phyloP scores from a whole-genome alignment of 2,113 vertebrate species.

The Oryzias melastigma region DNA sequence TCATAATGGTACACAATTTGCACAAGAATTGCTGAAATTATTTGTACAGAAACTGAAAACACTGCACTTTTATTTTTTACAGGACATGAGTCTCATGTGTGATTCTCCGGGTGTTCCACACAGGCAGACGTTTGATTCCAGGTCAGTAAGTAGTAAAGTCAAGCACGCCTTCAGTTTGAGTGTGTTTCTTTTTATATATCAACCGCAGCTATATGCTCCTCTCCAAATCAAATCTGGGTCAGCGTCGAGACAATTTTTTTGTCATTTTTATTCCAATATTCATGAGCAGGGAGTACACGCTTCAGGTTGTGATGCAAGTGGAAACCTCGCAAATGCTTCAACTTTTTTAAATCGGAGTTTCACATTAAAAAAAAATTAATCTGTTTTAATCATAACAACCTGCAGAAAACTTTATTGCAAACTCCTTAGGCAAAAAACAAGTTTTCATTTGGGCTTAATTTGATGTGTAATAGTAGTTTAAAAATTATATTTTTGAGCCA shows the following conservation, averaged over 20 bases:
- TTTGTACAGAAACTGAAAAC: neutral
- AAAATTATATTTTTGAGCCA: no score
- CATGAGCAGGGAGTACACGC: constrained; percentile 23
- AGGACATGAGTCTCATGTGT: neutral
- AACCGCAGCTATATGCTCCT: constrained; percentile 21
- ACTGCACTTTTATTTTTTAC: constrained; percentile 7
- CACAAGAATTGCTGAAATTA: neutral
- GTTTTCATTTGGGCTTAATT: no score
- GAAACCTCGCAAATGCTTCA: no score
- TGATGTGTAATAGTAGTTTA: no score
- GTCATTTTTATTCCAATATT: constrained; percentile 33
- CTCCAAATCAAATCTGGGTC: constrained; percentile 46
- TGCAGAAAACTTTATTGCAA: no score
- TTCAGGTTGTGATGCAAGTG: constrained; percentile 15
- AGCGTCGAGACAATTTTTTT: constrained; percentile 16
- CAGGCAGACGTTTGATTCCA: constrained; percentile 53
- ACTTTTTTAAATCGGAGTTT: no score
- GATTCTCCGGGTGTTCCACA: constrained; percentile 37
- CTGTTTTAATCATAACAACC: no score
- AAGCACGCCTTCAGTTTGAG: constrained; percentile 22
- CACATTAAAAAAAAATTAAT: no score
- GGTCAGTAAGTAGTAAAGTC: constrained; percentile 59
- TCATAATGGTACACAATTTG: neutral
- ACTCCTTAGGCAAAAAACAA: no score
- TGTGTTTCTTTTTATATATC: constrained; percentile 26